These are phyloP conservation scores for Euglossa dilemma DNA, from an alignment of 1,140 invertebrate genomes.

Conservation along the genomic window DNA sequence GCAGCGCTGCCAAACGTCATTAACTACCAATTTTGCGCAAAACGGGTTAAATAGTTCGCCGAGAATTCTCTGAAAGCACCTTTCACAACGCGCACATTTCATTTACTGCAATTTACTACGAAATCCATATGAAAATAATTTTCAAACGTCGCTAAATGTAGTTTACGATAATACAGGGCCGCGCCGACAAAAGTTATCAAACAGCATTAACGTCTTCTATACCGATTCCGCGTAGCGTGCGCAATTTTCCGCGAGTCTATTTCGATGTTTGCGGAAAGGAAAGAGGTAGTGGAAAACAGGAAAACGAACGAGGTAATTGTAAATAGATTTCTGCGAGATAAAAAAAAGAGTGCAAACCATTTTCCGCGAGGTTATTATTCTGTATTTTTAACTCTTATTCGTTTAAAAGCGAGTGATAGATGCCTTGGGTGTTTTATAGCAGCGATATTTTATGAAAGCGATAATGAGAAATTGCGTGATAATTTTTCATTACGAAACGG, in stretches of 20 bases:
- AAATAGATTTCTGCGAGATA: too few relatives aligned
- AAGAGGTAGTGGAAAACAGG: background rate
- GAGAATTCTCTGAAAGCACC: slow-evolving; percentile 47
- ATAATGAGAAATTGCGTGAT: too few relatives aligned
- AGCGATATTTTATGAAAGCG: too few relatives aligned
- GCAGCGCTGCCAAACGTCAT: slow-evolving; percentile 44
- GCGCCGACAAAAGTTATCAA: slow-evolving; percentile 46
- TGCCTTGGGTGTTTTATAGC: too few relatives aligned
- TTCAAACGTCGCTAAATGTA: slow-evolving; percentile 50
- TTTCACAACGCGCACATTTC: slow-evolving; percentile 46
- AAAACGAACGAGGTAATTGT: too few relatives aligned
- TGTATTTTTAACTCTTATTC: too few relatives aligned
- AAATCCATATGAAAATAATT: slow-evolving; percentile 51
- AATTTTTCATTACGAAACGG: too few relatives aligned
- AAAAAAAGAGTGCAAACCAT: too few relatives aligned
- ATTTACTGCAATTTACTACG: slow-evolving; percentile 48
- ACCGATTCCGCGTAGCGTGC: slow-evolving; percentile 14
- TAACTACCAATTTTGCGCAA: slow-evolving; percentile 49
- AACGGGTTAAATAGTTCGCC: slow-evolving; percentile 47
- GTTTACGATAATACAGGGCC: slow-evolving; percentile 42
- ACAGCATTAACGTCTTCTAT: slow-evolving; percentile 38
- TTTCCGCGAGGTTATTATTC: too few relatives aligned
- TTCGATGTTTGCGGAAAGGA: background rate
- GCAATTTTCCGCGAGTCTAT: background rate
- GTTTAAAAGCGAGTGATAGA: too few relatives aligned